A percentile compares a stretch with the other conserved stretches of the same genome.
Conservation (phyloP, 2,888 invertebrate genomes). For the Steinernema hermaphroditum region DNA sequence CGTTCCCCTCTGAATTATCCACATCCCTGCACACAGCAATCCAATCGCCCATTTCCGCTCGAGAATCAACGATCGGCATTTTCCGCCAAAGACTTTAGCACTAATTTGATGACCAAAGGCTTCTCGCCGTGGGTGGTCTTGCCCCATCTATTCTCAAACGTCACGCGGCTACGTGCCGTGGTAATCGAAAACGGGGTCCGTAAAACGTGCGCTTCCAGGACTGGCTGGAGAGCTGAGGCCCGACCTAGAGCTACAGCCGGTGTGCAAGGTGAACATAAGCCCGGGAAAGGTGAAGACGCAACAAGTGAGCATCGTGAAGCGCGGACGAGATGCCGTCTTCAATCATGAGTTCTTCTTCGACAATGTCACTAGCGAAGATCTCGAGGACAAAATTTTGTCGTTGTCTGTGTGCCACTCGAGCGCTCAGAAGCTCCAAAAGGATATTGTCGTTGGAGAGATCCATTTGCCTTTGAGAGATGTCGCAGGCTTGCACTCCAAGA, state of each 20-base stretch:
- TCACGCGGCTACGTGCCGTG: no score
- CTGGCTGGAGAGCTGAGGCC: slow-evolving; percentile 66
- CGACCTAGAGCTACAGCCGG: slow-evolving; percentile 67
- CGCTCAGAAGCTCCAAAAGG: slow-evolving; percentile 65
- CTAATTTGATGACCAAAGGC: no score
- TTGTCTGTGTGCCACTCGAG: slow-evolving; percentile 67
- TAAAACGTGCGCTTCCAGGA: no score
- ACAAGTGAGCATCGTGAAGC: slow-evolving; percentile 66
- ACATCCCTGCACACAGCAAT: no score
- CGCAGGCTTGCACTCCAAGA: slow-evolving; percentile 65
- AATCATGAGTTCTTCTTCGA: slow-evolving; percentile 69
- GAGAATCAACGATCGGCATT: no score
- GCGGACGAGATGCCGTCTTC: slow-evolving; percentile 67
- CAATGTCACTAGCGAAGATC: slow-evolving; percentile 66
- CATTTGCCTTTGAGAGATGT: slow-evolving; percentile 67
- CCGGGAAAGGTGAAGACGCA: slow-evolving; percentile 69
- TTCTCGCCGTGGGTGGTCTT: no score
- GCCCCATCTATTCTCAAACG: no score
- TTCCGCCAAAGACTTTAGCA: no score
- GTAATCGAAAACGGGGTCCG: no score
- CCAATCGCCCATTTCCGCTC: no score
- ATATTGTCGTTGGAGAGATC: slow-evolving; percentile 68
- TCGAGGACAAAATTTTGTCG: slow-evolving; percentile 66
- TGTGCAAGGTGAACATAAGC: slow-evolving; percentile 67
- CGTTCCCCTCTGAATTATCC: no score